Conservation (phyloP, 2,888 invertebrate genomes). For the Xestia rhomboidea region DNA sequence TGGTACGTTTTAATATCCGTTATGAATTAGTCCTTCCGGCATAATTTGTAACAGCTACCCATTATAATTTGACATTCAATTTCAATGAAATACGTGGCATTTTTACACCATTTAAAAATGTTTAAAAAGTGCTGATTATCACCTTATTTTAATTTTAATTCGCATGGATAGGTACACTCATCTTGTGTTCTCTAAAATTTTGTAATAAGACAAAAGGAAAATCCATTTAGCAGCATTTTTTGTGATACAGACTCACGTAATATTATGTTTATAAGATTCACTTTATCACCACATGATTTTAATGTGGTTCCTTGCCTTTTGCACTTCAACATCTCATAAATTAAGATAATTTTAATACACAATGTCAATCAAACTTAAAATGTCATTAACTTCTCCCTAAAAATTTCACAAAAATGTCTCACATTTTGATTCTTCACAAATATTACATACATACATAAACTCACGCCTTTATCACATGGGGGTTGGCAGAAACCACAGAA, state of each 20-base stretch:
- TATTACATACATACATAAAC: no score
- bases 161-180: background rate
- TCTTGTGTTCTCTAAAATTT: background rate
- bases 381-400: no score
- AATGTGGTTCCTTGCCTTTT: background rate
- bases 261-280: background rate
- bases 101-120: background rate
- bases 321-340: background rate
- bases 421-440: background rate
- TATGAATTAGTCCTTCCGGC: background rate
- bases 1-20: background rate
- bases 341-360: background rate
- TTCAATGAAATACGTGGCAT: background rate
- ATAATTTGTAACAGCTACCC: background rate
- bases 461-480: no score
- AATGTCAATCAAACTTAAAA: background rate
- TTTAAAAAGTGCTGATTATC: background rate
- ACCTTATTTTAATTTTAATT: background rate
- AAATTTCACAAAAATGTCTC: background rate
- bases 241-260: background rate
- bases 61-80: no score
- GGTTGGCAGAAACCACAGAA: no score
- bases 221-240: background rate
- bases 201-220: background rate
- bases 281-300: background rate